phyloP scores from a whole-genome alignment of 1,140 invertebrate genomes.

The Philopotamus ludificatus region DNA sequence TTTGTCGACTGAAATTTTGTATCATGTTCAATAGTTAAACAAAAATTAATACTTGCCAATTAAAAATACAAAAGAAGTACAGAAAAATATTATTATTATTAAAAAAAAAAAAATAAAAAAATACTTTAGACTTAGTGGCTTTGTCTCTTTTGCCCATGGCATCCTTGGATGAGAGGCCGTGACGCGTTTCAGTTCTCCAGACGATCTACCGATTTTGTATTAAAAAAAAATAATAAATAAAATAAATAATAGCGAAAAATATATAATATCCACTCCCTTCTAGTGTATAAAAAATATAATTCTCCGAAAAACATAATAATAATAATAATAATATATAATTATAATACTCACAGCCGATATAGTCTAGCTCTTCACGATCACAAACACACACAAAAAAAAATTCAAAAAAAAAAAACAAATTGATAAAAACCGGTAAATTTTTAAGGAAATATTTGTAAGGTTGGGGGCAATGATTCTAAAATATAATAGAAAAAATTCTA shows the following conservation, averaged over 20 bases:
- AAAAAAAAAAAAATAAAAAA: slow-evolving; percentile 13
- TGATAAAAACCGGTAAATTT: neutral
- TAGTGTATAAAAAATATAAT: slow-evolving; percentile 3
- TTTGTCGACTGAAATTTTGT: slow-evolving; percentile 28
- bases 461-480: slow-evolving; percentile 43
- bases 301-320: slow-evolving; percentile 22
- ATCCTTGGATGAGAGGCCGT: neutral
- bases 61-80: slow-evolving; percentile 5
- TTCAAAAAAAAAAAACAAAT: neutral
- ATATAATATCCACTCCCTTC: neutral
- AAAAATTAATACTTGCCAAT: slow-evolving; percentile 25
- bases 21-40: slow-evolving; percentile 21
- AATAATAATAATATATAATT: too few relatives aligned
- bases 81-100: slow-evolving; percentile 13
- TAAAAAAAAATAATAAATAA: neutral
- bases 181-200: neutral
- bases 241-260: neutral
- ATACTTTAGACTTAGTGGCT: slow-evolving; percentile 27
- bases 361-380: slow-evolving; percentile 38
- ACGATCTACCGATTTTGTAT: neutral
- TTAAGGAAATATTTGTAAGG: slow-evolving; percentile 17
- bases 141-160: slow-evolving; percentile 25
- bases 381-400: slow-evolving; percentile 15
- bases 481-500: slow-evolving; percentile 42
- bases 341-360: slow-evolving; percentile 37